Percentiles rank a stretch among this genome's conserved stretches.
Conservation (phyloP, 2,888 invertebrate species). For the Stenoptilia bipunctidactyla region DNA sequence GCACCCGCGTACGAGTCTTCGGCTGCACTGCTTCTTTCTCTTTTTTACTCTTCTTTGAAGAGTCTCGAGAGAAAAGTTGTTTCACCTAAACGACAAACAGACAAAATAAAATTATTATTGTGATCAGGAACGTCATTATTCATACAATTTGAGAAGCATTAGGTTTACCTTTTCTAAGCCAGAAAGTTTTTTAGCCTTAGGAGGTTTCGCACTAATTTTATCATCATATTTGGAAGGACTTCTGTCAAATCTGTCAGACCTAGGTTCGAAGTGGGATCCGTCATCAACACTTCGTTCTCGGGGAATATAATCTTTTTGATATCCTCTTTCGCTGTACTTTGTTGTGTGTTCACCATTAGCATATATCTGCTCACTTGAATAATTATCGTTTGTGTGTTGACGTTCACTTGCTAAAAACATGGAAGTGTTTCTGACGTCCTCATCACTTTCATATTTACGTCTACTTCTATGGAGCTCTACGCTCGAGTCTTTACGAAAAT, state of each 20-base stretch:
- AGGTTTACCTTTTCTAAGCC: conserved; percentile 79
- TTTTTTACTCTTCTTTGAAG: conserved; percentile 77
- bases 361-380: conserved; percentile 58
- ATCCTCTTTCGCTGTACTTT: conserved; percentile 35
- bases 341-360: conserved; percentile 53
- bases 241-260: conserved; percentile 72
- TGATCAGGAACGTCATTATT: too few species aligned
- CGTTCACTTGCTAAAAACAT: conserved; percentile 80
- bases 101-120: too few species aligned
- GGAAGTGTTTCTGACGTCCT: conserved; percentile 77
- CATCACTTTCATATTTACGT: conserved; percentile 73
- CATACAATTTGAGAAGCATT: too few species aligned
- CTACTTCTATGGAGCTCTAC: conserved; percentile 58
- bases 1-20: conserved; percentile 64
- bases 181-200: conserved; percentile 77
- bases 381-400: conserved; percentile 78
- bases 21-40: conserved; percentile 70
- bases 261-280: conserved; percentile 76
- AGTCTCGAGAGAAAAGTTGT: conserved; percentile 79
- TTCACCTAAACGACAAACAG: too few species aligned
- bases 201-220: conserved; percentile 68
- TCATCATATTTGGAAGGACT: conserved; percentile 60
- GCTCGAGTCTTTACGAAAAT: conserved; percentile 80
- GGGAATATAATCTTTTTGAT: conserved; percentile 45
- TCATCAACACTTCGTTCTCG: conserved; percentile 64